These are phyloP conservation scores for Conchocele bisecta DNA, from an alignment of 2,888 invertebrate species.

Conservation along the genomic window DNA sequence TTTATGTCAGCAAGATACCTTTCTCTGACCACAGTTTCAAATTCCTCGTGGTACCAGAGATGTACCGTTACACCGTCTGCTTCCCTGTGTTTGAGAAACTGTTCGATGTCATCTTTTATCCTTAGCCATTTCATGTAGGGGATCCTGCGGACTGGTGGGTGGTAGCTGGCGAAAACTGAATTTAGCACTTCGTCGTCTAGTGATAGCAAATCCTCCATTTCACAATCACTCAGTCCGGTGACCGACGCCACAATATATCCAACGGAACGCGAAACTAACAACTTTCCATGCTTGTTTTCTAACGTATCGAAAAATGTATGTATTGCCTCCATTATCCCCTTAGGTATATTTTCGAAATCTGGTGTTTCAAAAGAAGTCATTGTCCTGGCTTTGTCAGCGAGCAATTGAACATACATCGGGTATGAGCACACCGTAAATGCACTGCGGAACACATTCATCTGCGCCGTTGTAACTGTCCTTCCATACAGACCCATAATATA, in stretches of 20 bases:
- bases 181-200: conserved; percentile 79
- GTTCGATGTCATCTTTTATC: conserved; percentile 73
- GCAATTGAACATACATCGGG: conserved; percentile 74
- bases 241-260: conserved; percentile 78
- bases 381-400: conserved; percentile 66
- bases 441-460: conserved; percentile 63
- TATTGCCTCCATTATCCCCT: conserved; percentile 63
- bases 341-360: conserved; percentile 53
- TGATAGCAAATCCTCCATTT: conserved; percentile 82
- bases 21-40: conserved; percentile 63
- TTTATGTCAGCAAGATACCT: conserved; percentile 69
- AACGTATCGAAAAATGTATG: conserved; percentile 69
- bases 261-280: conserved; percentile 69
- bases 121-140: conserved; percentile 76
- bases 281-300: conserved; percentile 72
- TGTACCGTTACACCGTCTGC: conserved; percentile 76
- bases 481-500: conserved; percentile 58
- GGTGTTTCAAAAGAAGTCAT: conserved; percentile 61
- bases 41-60: conserved; percentile 72
- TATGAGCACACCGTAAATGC: conserved; percentile 67
- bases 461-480: conserved; percentile 66
- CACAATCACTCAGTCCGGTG: conserved; percentile 80
- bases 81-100: conserved; percentile 68
- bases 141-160: conserved; percentile 70
- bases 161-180: conserved; percentile 61